A percentile compares a stretch with the other conserved stretches of the same genome.
phyloP scores from a whole-genome alignment of 2,888 invertebrate species.

The Ceraclea dissimilis region DNA sequence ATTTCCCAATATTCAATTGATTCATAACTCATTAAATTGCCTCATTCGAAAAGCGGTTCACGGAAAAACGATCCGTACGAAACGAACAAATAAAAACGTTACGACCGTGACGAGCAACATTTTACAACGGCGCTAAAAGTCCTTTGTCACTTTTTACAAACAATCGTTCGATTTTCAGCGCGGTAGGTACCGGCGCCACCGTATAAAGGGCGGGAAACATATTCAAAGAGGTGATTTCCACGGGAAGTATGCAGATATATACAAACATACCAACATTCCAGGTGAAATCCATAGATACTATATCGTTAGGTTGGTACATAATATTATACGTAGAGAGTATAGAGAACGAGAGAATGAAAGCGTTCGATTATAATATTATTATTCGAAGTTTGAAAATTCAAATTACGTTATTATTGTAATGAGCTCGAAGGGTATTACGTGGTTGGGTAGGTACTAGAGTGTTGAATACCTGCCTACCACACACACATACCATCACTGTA shows the following conservation, averaged over 20 bases:
- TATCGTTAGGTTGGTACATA: background rate
- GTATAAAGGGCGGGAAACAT: background rate
- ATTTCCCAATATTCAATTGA: too few species aligned
- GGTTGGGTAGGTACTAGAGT: background rate
- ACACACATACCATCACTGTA: too few species aligned
- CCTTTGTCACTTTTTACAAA: too few species aligned
- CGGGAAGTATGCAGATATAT: background rate
- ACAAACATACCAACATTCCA: background rate
- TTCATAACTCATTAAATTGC: too few species aligned
- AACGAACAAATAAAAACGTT: too few species aligned
- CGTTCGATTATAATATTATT: background rate
- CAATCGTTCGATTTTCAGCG: background rate
- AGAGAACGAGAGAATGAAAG: background rate
- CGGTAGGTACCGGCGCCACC: background rate
- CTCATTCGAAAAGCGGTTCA: too few species aligned
- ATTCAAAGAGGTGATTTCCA: constrained; percentile 1
- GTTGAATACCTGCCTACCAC: too few species aligned
- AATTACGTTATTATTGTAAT: constrained; percentile 2
- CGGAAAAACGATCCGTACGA: too few species aligned
- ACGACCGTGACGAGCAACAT: too few species aligned
- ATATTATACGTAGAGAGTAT: background rate
- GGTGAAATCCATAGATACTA: background rate
- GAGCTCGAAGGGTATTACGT: background rate
- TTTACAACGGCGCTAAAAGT: too few species aligned
- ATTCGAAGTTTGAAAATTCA: constrained; percentile 1